Conservation (phyloP, 2,888 invertebrate species). For the Yponomeuta plumbellus region DNA sequence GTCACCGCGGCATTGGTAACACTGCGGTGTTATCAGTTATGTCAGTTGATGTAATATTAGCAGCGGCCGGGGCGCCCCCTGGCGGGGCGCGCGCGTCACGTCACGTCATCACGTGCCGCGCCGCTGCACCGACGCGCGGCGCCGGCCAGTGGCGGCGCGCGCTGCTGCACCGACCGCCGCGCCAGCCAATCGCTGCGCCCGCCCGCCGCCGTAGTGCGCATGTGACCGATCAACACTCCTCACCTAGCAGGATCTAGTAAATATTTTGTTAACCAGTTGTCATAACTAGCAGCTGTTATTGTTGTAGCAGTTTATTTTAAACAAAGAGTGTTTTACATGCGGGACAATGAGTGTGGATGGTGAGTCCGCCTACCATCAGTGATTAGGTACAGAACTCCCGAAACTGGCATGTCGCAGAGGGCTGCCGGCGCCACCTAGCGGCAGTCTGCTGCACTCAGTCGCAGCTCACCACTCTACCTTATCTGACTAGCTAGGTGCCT, state of each 20-base stretch:
- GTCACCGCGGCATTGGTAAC: neutral
- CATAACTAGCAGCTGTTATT: conserved; percentile 20
- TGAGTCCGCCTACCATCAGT: conserved; percentile 34
- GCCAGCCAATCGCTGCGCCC: conserved; percentile 46
- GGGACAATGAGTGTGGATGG: conserved; percentile 55
- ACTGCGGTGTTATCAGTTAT: neutral
- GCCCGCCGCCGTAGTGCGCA: conserved; percentile 49
- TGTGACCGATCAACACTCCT: conserved; percentile 47
- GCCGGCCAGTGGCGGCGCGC: conserved; percentile 38
- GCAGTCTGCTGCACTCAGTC: neutral
- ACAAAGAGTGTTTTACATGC: conserved; percentile 22
- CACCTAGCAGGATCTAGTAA: neutral
- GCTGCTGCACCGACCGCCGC: conserved; percentile 36
- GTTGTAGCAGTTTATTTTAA: conserved; percentile 12
- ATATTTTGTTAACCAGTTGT: conserved; percentile 23
- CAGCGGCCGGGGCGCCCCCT: conserved; percentile 42
- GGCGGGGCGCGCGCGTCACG: conserved; percentile 36
- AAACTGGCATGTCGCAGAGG: neutral
- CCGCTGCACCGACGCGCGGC: conserved; percentile 41
- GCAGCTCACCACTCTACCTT: neutral
- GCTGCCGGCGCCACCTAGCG: neutral
- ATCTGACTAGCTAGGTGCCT: neutral
- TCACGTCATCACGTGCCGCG: no score
- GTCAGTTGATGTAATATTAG: conserved; percentile 6
- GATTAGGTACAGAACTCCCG: neutral